These are phyloP conservation scores for Trididemnum clinides DNA, from an alignment of 23 tunicate genomes.

Conservation along the genomic window DNA sequence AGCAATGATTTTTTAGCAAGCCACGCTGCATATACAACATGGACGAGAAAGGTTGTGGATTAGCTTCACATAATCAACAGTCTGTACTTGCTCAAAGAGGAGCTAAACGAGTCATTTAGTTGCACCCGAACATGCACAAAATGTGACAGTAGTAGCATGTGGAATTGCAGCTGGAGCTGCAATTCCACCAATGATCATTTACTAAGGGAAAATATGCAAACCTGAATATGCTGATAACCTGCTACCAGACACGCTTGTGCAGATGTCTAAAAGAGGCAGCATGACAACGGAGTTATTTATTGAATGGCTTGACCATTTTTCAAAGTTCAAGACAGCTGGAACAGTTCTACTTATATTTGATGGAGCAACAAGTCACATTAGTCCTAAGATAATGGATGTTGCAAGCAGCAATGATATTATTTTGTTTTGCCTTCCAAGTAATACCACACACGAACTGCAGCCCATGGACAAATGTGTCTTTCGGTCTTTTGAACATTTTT, in stretches of 20 bases:
- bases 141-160: conserved; percentile 33
- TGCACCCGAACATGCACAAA: conserved; percentile 42
- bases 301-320: conserved; percentile 28
- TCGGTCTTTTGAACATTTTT: conserved; percentile 27
- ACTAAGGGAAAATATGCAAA: conserved; percentile 17
- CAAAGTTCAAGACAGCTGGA: conserved; percentile 36
- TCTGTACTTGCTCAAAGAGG: conserved; percentile 14
- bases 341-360: conserved; percentile 29
- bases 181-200: conserved; percentile 33
- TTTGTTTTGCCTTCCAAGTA: conserved; percentile 29
- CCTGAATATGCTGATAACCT: conserved; percentile 28
- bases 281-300: conserved; percentile 35
- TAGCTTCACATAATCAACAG: conserved; percentile 32
- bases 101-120: conserved; percentile 18
- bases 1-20: conserved; percentile 3
- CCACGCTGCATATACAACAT: conserved; percentile 20
- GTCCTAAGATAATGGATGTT: conserved; percentile 20
- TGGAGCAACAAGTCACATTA: conserved; percentile 17
- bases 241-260: conserved; percentile 16
- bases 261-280: conserved; percentile 30
- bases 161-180: conserved; percentile 34
- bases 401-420: not conserved
- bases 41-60: conserved; percentile 30
- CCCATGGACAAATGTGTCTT: conserved; percentile 21
- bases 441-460: conserved; percentile 33